These are phyloP conservation scores for Tyrannus savana DNA, from an alignment of 2,113 vertebrate genomes.

Conservation along the genomic window DNA sequence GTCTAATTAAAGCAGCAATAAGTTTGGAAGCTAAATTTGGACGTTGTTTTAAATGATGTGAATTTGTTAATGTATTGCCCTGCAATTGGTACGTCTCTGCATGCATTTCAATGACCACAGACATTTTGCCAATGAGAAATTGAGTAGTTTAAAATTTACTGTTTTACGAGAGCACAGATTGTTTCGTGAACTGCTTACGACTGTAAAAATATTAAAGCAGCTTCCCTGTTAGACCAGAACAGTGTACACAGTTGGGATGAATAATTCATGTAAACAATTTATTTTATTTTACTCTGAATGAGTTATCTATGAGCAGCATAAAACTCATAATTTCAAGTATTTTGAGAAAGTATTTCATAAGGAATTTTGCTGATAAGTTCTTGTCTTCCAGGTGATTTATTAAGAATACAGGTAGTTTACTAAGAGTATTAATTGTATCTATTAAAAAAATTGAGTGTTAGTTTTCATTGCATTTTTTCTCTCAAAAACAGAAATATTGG, in stretches of 20 bases:
- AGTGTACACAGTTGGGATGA: background rate
- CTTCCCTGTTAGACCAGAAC: background rate
- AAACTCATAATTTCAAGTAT: background rate
- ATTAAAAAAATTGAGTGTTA: background rate
- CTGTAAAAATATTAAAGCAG: background rate
- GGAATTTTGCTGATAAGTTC: background rate
- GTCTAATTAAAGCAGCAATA: background rate
- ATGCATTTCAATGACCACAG: background rate
- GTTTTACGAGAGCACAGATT: background rate
- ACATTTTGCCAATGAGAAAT: background rate
- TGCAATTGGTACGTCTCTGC: background rate
- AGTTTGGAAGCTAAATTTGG: background rate
- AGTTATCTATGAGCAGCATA: background rate
- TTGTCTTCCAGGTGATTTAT: background rate
- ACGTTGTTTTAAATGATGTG: background rate
- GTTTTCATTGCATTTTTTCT: background rate
- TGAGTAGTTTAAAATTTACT: background rate
- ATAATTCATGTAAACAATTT: background rate
- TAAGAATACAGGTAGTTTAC: background rate
- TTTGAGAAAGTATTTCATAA: background rate
- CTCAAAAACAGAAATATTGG: background rate
- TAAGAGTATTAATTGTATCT: background rate
- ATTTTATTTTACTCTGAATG: background rate
- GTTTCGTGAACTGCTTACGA: background rate
- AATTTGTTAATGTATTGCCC: background rate